A percentile compares a stretch with the other conserved stretches of the same genome.
Conservation (phyloP, 2,797 vertebrate species). For the Thalassophryne amazonica region DNA sequence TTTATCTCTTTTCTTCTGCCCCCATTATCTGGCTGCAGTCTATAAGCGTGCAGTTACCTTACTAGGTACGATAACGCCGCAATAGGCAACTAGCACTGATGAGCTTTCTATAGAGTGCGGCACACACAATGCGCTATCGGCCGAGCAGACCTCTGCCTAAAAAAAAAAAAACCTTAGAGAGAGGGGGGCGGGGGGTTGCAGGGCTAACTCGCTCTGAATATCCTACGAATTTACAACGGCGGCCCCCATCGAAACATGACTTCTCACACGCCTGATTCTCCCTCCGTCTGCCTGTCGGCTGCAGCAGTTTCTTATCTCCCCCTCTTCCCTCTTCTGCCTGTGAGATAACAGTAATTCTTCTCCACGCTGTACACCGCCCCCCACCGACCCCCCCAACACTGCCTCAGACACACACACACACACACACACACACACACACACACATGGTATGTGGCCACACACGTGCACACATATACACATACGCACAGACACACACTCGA, state of each 20-base stretch:
- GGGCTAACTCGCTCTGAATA: conserved; percentile 86
- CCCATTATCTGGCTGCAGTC: conserved; percentile 96
- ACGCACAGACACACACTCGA: background rate
- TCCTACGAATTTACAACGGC: conserved; percentile 92
- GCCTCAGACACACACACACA: conserved; percentile 17
- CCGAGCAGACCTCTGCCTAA: conserved; percentile 85
- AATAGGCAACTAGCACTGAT: conserved; percentile 93
- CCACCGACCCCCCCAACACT: conserved; percentile 14
- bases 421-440: conserved; percentile 1
- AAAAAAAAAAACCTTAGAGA: conserved; percentile 46
- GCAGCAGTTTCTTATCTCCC: conserved; percentile 91
- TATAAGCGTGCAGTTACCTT: conserved; percentile 95
- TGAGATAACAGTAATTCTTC: conserved; percentile 99
- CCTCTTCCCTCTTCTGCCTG: conserved; percentile 92
- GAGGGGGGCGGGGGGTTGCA: conserved; percentile 48
- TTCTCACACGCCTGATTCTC: conserved; percentile 52
- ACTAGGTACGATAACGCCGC: conserved; percentile 92
- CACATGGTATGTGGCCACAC: conserved; percentile 7
- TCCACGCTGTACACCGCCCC: conserved; percentile 81
- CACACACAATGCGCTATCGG: conserved; percentile 94
- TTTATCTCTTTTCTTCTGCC: conserved; percentile 94
- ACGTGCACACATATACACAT: conserved; percentile 8
- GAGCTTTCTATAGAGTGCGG: conserved; percentile 96
- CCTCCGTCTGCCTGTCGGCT: conserved; percentile 85
- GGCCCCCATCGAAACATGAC: conserved; percentile 81